These are phyloP conservation scores for Steatocranus sp. DNA, from an alignment of 2,797 vertebrate species.

Conservation along the genomic window DNA sequence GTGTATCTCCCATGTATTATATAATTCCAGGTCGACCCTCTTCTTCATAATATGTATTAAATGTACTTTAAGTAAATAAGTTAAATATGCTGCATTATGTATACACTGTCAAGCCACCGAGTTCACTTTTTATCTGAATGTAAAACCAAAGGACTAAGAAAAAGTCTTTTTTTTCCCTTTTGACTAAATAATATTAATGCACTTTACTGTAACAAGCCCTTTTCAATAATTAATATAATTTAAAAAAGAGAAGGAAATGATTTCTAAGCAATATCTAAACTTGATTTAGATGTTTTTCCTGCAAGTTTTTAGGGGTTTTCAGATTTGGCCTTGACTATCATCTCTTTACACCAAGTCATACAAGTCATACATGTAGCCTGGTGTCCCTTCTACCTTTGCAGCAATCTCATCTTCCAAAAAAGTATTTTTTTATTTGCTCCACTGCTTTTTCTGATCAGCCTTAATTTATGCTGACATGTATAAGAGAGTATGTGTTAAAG, in stretches of 20 bases:
- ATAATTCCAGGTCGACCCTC: no score
- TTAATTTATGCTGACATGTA: not conserved
- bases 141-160: no score
- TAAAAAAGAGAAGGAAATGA: not conserved
- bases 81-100: no score
- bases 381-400: not conserved
- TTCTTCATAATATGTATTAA: no score
- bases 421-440: not conserved
- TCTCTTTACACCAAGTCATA: not conserved
- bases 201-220: no score
- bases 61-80: no score
- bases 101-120: no score
- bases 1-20: no score
- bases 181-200: no score
- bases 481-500: not conserved
- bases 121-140: no score
- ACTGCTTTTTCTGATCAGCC: not conserved
- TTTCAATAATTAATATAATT: not conserved
- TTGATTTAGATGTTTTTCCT: not conserved
- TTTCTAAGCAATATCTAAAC: not conserved
- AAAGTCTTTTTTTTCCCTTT: no score
- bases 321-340: not conserved
- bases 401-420: not conserved
- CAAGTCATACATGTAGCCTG: not conserved
- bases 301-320: not conserved